phyloP scores from a whole-genome alignment of 2,797 vertebrate species.

The Gymnopithys bicolor region DNA sequence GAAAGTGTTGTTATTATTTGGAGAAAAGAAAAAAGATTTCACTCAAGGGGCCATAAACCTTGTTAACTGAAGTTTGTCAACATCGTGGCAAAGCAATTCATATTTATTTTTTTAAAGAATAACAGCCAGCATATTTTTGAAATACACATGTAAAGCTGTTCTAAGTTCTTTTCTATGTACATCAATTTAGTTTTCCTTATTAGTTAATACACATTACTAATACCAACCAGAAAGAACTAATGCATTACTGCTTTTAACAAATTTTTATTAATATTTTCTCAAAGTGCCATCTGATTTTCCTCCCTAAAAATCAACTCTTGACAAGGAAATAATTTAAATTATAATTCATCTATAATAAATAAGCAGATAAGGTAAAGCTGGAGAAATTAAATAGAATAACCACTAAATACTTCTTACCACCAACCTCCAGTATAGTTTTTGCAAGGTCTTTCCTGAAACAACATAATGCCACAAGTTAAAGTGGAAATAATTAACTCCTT shows the following conservation, averaged over 20 bases:
- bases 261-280: neutral
- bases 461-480: neutral
- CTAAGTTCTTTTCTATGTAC: neutral
- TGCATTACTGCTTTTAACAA: neutral
- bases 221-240: neutral
- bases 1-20: neutral
- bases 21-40: neutral
- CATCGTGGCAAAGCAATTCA: accelerated
- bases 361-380: neutral
- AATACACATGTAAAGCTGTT: accelerated
- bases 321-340: neutral
- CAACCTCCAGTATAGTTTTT: conserved; percentile 79
- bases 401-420: conserved; percentile 78
- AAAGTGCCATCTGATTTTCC: neutral
- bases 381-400: neutral
- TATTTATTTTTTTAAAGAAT: neutral
- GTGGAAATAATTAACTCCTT: neutral
- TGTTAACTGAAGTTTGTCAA: neutral
- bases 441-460: conserved; percentile 82
- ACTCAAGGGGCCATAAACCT: neutral
- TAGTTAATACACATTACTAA: neutral
- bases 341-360: neutral
- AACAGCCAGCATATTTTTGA: neutral
- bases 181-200: neutral
- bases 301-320: neutral